Percentiles rank a stretch among this genome's conserved stretches.
Conservation (phyloP, 2,113 vertebrate genomes). For the Ariopsis seemanni region DNA sequence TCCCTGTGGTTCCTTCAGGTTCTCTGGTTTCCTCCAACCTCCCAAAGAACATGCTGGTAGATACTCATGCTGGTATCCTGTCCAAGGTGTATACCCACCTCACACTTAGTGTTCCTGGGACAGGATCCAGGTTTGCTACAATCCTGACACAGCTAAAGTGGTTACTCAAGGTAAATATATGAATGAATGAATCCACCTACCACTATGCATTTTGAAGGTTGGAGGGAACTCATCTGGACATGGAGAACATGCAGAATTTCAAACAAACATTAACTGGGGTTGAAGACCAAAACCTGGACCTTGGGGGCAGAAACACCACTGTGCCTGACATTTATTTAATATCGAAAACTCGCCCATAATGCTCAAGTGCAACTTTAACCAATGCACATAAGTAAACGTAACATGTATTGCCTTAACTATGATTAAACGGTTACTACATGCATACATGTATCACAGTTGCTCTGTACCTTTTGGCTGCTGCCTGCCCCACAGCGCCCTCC, state of each 20-base stretch:
- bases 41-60: not conserved
- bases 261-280: not conserved
- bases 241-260: not conserved
- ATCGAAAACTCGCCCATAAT: not conserved
- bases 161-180: not conserved
- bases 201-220: not conserved
- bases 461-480: conserved; percentile 59
- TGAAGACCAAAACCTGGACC: not conserved
- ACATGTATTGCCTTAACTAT: not conserved
- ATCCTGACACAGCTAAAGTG: not conserved
- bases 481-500: conserved; percentile 38
- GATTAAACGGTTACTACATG: not conserved
- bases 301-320: not conserved
- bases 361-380: not conserved
- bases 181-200: not conserved
- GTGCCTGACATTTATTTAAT: not conserved
- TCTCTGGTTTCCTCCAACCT: not conserved
- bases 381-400: no score
- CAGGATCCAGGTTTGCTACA: no score
- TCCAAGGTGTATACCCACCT: not conserved
- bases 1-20: not conserved
- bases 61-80: not conserved
- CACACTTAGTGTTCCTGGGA: not conserved
- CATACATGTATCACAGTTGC: not conserved
- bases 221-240: not conserved